Evolutionary conservation across 2,797 vertebrate species (phyloP), one percentile per base, ranked within the genome.

Genomic region (Columba guinea): DNA sequence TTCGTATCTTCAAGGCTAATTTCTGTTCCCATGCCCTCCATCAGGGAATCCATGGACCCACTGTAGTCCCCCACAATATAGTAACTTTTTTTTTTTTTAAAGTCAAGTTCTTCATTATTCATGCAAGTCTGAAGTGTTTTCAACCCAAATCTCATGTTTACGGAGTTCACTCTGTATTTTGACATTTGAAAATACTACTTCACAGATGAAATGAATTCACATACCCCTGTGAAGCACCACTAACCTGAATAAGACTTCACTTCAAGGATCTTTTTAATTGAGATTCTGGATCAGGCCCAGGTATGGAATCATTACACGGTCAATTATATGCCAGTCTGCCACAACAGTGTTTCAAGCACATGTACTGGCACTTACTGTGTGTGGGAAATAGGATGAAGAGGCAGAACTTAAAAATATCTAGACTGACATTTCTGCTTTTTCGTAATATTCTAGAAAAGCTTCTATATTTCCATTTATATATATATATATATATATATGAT

Each of bases 271-370:
- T 9, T 52, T 86, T 91, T 70, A 14, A 77, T 51, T 83, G 34
- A 83, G 32, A 76, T 74, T 87, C 63, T 94, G 90, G 70, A 90
- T 90, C 56, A 79, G 37, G 27, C 53, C 80, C 85, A 89, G 34
- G 22, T 77, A 79, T 82, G 84, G 84, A 94, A 67, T 90, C 52
- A 89, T 87, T 76, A 59, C 46, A 60, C 1, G 22, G 74, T 84
- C 77, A 86, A 37, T 87, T 87, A 79, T 82, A 76, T 30, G 24
- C 52, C 59, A 77, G 74, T 90, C 52, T 93, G 88, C 30, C 63
- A 78, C 86, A 81, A 76, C 19, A 69, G 39, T 73, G 48, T 82
- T 94, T 92, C 55, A 59, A 84, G 52, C 44, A 70, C 35, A 20
- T n/a, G n/a, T 37, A 18, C 11, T 46, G 55, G 35, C n/a, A 52